Evolutionary conservation across 2,888 invertebrate species (phyloP), one percentile per base, ranked within the genome.

Genomic region (Calliphora vomitoria): DNA sequence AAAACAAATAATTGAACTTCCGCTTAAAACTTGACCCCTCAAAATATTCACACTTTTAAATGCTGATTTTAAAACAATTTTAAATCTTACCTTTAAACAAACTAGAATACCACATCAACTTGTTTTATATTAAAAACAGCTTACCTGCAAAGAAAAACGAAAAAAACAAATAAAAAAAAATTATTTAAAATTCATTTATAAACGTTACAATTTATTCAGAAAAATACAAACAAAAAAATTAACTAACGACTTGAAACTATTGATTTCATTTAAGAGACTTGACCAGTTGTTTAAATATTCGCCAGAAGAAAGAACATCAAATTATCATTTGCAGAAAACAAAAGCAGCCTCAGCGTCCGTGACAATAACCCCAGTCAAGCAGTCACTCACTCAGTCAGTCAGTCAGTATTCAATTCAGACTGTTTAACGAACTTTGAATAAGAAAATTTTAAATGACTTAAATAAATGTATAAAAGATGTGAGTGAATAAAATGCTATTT

Each of bases 131-230:
- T 25, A 66, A 35, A 50, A 50, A 41, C 11, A 20, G 38, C 71
- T 66, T 85, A 85, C 85, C 85, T 85, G 85, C n/a, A 85, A 85
- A 44, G 38, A 81, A 58, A 69, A 15, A 38, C 50, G 64, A 58
- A 4, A 60, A 25, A 38, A n/a, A n/a, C n/a, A n/a, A n/a, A 44
- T 15, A 50, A 4, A 66, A 31, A 25, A 55, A 55, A 47, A 75
- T 38, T 71, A 68, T 58, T 82, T 44, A 8, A 15, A 58, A 74
- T 80, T 80, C 58, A 64, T 74, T 79, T 44, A 80, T 41, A 44
- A 64, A 20, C 13, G 20, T 44, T 35, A 60, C 44, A 79, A 35
- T 60, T 79, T 69, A 79, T 79, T 6, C 50, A 80, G 25, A 38
- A 66, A 47, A 62, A 47, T 8, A 66, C 38, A 10, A 38, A 6